A percentile compares a stretch with the other conserved stretches of the same genome.
phyloP scores from a whole-genome alignment of 2,797 vertebrate genomes.

The Alfaro cultratus region DNA sequence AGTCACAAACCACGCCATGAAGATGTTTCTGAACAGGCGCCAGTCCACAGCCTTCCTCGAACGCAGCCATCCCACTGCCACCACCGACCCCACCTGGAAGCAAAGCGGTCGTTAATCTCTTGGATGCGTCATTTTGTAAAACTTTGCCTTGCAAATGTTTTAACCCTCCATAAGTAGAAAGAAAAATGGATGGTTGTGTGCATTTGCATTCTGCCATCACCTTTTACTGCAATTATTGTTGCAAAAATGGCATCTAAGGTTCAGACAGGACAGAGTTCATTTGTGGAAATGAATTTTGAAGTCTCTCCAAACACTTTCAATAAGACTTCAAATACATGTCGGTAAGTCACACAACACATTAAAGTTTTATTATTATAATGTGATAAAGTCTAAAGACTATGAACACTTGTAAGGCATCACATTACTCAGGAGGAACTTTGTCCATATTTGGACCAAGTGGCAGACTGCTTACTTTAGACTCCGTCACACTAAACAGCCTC shows the following conservation, averaged over 20 bases:
- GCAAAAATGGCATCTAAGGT: not conserved
- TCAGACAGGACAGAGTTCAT: not conserved
- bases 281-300: not conserved
- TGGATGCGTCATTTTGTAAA: not conserved
- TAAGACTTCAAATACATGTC: not conserved
- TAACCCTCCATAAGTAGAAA: not conserved
- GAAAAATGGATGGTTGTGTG: not conserved
- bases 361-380: not conserved
- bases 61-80: constrained; percentile 95
- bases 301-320: not conserved
- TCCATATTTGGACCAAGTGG: constrained; percentile 18
- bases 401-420: not conserved
- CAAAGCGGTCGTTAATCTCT: not conserved
- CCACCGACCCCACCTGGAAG: constrained; percentile 93
- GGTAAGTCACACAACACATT: not conserved
- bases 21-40: constrained; percentile 98
- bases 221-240: not conserved
- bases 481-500: constrained; percentile 39
- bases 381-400: not conserved
- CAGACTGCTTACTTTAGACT: constrained; percentile 44
- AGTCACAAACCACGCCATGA: constrained; percentile 98
- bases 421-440: constrained; percentile 5
- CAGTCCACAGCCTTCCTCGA: constrained; percentile 97
- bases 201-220: not conserved
- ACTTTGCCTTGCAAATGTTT: not conserved